Evolutionary conservation across 2,797 vertebrate species (phyloP).

Genomic region (Geotrypetes seraphini): DNA sequence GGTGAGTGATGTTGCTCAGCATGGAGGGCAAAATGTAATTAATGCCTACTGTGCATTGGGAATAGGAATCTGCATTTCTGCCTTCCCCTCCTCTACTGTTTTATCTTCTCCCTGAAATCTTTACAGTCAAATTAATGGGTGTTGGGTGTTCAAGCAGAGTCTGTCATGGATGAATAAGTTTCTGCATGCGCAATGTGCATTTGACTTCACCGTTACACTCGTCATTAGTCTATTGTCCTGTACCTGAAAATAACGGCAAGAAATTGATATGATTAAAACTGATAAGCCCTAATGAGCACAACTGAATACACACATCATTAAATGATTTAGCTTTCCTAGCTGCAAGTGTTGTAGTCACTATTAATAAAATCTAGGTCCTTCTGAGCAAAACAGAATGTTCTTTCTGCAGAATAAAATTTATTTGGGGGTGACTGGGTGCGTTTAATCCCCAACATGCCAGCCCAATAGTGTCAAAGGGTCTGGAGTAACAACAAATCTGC

Average conservation of each 20-base stretch:
- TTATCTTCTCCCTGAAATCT: no score
- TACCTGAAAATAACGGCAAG: slow-evolving; percentile 25
- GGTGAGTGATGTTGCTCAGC: no score
- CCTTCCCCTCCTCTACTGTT: no score
- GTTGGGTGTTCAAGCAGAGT: background rate
- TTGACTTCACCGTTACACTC: slow-evolving; percentile 17
- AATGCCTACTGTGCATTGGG: no score
- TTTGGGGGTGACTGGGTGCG: no score
- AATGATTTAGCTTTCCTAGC: slow-evolving; percentile 44
- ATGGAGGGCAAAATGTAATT: no score
- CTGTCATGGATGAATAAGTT: slow-evolving; percentile 7
- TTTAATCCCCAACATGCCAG: no score
- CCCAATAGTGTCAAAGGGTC: no score
- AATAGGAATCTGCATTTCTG: no score
- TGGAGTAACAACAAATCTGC: no score
- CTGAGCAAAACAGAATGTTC: no score
- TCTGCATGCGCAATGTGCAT: slow-evolving; percentile 13
- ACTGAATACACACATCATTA: slow-evolving; percentile 37
- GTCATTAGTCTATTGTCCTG: slow-evolving; percentile 41
- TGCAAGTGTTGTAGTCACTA: slow-evolving; percentile 31
- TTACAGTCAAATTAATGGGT: background rate
- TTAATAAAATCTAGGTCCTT: slow-evolving; percentile 46
- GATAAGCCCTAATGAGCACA: slow-evolving; percentile 44
- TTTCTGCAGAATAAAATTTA: no score
- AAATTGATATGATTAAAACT: slow-evolving; percentile 35